Evolutionary conservation across 2,113 vertebrate genomes (phyloP), one percentile per base, ranked within the genome.

Genomic region (Prionailurus viverrinus): DNA sequence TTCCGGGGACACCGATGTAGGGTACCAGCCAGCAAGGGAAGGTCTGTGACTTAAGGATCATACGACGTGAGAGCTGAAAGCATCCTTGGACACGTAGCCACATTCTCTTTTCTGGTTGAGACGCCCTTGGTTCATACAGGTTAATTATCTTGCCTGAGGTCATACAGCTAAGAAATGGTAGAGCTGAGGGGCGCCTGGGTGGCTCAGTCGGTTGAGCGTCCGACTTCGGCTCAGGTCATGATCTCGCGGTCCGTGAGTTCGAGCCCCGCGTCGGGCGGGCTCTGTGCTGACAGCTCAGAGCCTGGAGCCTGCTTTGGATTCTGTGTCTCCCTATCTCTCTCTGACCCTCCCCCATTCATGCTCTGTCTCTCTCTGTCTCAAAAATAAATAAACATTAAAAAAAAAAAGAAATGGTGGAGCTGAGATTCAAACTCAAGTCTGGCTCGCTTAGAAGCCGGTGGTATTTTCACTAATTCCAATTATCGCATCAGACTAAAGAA

Each of bases 401-500:
- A 45, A 45, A 45, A 45, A 9, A 41, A 41, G 68, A 41, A 65
- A 66, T 1, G 51, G 9, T n/a, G 4, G 18, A 16, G 15, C 69
- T 78, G 51, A 88, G 58, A 69, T 55, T 78, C 81, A 65, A 4
- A 16, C 36, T 66, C 19, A 39, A 8, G 0, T 65, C 53, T 81
- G 13, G 68, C 27, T 83, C 39, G 3, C 55, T 73, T 66, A 89
- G 78, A 93, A 94, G 82, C 33, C 74, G 3, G 25, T 7, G 21
- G 13, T 68, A 4, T 88, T 58, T 83, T 88, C 58, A 82, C n/a
- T 58, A 76, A 76, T 76, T 65, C 27, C 4, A 23, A 25, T 55
- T 45, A 51, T 33, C 63, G 23, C 79, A 66, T 89, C n/a, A 94
- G 71, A 71, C 39, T 89, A 82, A 95, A 81, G 27, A 91, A 90